Percentiles rank a stretch among this genome's conserved stretches.
Conservation (phyloP, 2,113 vertebrate species). For the Ciconia stormi region DNA sequence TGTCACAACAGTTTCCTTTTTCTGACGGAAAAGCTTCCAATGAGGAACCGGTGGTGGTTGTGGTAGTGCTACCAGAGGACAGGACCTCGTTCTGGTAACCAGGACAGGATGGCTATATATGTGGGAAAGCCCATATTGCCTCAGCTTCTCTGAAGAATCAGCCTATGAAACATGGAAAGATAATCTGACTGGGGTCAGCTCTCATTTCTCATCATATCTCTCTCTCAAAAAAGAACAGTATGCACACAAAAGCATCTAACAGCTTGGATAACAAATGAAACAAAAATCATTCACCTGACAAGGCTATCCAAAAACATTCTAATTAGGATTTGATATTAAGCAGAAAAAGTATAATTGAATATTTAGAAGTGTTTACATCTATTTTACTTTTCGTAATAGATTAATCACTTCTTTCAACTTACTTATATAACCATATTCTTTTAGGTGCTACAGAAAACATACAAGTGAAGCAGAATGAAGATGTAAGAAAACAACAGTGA, state of each 20-base stretch:
- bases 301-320: not conserved
- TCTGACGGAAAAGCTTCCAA: conserved; percentile 87
- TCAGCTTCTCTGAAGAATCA: conserved; percentile 83
- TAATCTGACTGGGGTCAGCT: not conserved
- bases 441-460: not conserved
- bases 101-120: conserved; percentile 83
- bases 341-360: not conserved
- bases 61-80: conserved; percentile 74
- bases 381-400: not conserved
- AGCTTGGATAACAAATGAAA: not conserved
- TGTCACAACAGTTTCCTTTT: conserved; percentile 74
- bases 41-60: conserved; percentile 69
- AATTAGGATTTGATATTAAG: not conserved
- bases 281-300: not conserved
- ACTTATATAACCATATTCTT: not conserved
- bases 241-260: not conserved
- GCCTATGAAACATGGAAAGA: conserved; percentile 65
- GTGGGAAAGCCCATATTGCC: conserved; percentile 83
- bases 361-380: not conserved
- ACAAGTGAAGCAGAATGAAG: not conserved
- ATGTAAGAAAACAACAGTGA: not conserved
- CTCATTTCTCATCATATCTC: not conserved
- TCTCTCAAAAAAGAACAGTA: not conserved
- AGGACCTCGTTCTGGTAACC: conserved; percentile 82
- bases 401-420: not conserved